Conservation (phyloP, 2,888 invertebrate species). For the Eupithecia abbreviata region DNA sequence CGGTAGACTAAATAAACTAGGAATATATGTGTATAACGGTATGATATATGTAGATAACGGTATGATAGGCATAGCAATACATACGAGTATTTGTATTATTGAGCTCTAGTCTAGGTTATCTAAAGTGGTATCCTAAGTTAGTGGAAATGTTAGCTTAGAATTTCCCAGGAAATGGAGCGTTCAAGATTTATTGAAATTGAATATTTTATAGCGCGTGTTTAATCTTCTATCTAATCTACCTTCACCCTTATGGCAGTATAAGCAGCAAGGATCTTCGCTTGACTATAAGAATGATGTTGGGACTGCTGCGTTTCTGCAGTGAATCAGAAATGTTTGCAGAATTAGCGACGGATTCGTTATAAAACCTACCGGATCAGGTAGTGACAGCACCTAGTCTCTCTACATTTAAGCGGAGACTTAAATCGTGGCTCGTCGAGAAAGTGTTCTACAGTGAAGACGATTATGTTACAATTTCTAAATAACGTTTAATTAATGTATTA, state of each 20-base stretch:
- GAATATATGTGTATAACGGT: background rate
- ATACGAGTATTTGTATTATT: background rate
- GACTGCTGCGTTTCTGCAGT: no score
- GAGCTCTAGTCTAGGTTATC: background rate
- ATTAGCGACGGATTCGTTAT: no score
- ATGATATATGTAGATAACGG: no score
- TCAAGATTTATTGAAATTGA: constrained; percentile 1
- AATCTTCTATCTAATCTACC: background rate
- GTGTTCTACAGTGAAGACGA: no score
- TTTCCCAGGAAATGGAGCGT: background rate
- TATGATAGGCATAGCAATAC: background rate
- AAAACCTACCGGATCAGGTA: no score
- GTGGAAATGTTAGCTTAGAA: background rate
- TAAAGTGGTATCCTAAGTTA: background rate
- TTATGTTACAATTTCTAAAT: no score
- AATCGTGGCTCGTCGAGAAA: no score
- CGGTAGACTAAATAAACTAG: background rate
- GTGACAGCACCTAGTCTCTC: no score
- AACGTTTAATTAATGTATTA: no score
- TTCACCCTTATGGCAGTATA: background rate
- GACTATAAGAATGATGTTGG: no score
- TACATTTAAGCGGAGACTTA: no score
- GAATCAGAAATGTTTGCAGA: no score
- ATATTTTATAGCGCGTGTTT: constrained; percentile 5
- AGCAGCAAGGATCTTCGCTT: background rate